A percentile compares a stretch with the other conserved stretches of the same genome.
Evolutionary conservation across 1,140 invertebrate genomes (phyloP).

Genomic region (Drosophila prosaltans): DNA sequence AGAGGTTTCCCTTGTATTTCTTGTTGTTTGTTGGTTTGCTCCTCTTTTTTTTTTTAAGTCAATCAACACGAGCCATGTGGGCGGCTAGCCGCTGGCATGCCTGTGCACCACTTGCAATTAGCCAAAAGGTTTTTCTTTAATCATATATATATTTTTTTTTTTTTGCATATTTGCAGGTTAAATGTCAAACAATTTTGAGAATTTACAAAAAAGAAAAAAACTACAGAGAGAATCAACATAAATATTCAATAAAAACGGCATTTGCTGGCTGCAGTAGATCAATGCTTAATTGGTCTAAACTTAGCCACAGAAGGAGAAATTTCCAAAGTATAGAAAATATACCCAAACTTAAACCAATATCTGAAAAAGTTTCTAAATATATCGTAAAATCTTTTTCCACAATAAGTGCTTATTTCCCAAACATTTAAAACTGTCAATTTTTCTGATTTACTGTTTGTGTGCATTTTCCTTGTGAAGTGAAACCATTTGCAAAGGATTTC

Average conservation of each 20-base stretch:
- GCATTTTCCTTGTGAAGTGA: neutral
- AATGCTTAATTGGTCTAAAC: too few relatives aligned
- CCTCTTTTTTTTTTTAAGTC: slow-evolving; percentile 32
- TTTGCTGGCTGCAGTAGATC: too few relatives aligned
- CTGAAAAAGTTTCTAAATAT: neutral
- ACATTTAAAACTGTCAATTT: slow-evolving; percentile 11
- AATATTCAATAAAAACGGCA: too few relatives aligned
- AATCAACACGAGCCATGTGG: slow-evolving; percentile 2
- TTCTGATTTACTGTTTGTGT: neutral
- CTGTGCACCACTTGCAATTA: slow-evolving; percentile 63
- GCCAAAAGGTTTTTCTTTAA: slow-evolving; percentile 25
- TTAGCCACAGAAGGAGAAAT: too few relatives aligned
- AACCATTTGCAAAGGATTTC: slow-evolving; percentile 2
- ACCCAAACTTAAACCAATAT: neutral
- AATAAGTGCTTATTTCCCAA: neutral
- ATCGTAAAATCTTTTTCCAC: neutral
- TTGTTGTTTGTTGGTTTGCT: neutral
- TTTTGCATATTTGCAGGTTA: slow-evolving; percentile 43
- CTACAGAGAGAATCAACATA: too few relatives aligned
- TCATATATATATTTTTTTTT: slow-evolving; percentile 2
- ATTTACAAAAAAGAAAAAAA: neutral
- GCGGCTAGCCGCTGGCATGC: slow-evolving; percentile 24
- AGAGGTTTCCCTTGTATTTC: neutral
- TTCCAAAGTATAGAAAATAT: too few relatives aligned
- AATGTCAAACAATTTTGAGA: slow-evolving; percentile 43